These are phyloP conservation scores for Pelecanus crispus DNA, from an alignment of 2,113 vertebrate genomes.

Conservation along the genomic window DNA sequence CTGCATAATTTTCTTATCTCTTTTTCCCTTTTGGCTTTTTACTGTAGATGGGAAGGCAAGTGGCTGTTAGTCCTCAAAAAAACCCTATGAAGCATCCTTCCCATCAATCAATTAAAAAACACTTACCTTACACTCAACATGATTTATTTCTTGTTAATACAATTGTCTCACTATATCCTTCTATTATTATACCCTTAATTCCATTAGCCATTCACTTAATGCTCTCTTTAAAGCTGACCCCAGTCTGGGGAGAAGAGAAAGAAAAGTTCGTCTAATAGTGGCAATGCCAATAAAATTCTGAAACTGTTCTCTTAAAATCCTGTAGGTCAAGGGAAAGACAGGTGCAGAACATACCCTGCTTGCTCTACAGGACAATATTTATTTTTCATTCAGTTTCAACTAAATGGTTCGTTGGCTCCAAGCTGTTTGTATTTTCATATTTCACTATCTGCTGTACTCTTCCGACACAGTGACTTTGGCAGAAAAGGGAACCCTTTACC, in stretches of 20 bases:
- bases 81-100: slow-evolving; percentile 88
- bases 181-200: slow-evolving; percentile 99
- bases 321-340: slow-evolving; percentile 80
- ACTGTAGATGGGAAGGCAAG: slow-evolving; percentile 85
- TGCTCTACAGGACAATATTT: slow-evolving; percentile 9
- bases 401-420: slow-evolving; percentile 31
- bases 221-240: slow-evolving; percentile 91
- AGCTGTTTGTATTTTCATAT: slow-evolving; percentile 53
- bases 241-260: slow-evolving; percentile 75
- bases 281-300: slow-evolving; percentile 77
- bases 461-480: background rate
- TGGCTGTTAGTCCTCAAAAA: slow-evolving; percentile 86
- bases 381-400: slow-evolving; percentile 53
- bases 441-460: background rate
- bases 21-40: slow-evolving; percentile 84
- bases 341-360: slow-evolving; percentile 57
- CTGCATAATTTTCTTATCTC: slow-evolving; percentile 90
- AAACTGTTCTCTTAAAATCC: slow-evolving; percentile 83
- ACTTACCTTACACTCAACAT: slow-evolving; percentile 99
- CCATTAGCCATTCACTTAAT: slow-evolving; percentile 98
- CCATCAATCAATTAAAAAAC: slow-evolving; percentile 99
- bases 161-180: slow-evolving; percentile 99
- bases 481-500: background rate
- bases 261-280: slow-evolving; percentile 80
- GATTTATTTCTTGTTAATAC: slow-evolving; percentile 99